Percentiles rank a stretch among this genome's conserved stretches.
phyloP scores from a whole-genome alignment of 2,113 vertebrate genomes.

The Ifrita kowaldi region DNA sequence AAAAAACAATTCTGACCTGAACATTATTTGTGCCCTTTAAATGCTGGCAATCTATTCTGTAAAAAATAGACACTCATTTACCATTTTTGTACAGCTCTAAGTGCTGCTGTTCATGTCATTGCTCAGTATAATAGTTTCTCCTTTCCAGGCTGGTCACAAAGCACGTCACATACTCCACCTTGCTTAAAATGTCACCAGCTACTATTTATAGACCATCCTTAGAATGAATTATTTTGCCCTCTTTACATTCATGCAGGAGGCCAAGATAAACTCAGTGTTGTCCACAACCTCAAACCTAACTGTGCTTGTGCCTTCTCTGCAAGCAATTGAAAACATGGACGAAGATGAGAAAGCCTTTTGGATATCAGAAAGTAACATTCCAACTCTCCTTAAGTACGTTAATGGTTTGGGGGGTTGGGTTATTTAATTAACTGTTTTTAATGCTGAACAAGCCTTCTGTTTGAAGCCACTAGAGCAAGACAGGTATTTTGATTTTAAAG shows the following conservation, averaged over 20 bases:
- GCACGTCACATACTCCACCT: neutral
- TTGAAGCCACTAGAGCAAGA: neutral
- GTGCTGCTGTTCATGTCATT: neutral
- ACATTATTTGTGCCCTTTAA: neutral
- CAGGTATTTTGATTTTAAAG: neutral
- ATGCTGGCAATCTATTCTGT: neutral
- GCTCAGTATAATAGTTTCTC: conserved; percentile 7
- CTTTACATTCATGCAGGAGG: conserved; percentile 66
- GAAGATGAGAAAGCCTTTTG: conserved; percentile 82
- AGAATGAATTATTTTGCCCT: neutral
- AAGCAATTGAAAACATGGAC: conserved; percentile 78
- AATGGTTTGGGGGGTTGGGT: neutral
- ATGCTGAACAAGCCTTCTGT: neutral
- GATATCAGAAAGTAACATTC: conserved; percentile 77
- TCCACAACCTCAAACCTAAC: conserved; percentile 79
- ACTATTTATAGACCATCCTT: neutral
- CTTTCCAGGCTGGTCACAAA: neutral
- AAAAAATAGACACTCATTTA: neutral
- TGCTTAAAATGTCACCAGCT: neutral
- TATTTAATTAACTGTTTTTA: neutral
- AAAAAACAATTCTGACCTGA: neutral
- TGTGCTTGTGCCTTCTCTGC: conserved; percentile 81
- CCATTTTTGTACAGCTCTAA: neutral
- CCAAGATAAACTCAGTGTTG: conserved; percentile 69
- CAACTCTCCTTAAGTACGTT: conserved; percentile 82